Conservation (phyloP, 2,113 vertebrate genomes). For the Brachyhypopomus occidentalis region DNA sequence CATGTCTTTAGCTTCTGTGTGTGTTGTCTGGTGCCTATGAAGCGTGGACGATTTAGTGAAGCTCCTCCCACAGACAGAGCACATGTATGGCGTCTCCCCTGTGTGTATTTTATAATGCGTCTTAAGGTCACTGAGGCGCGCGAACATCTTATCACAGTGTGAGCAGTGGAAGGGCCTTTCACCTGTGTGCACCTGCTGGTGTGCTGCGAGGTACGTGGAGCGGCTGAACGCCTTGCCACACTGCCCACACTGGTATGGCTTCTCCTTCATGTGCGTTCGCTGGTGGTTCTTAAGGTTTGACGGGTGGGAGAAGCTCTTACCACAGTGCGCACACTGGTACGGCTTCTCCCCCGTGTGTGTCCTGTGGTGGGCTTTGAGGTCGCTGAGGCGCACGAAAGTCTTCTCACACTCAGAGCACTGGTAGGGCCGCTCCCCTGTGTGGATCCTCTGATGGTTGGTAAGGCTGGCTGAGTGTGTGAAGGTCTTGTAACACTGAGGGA, state of each 20-base stretch:
- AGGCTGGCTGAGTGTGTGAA: conserved; percentile 26
- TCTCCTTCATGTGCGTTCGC: neutral
- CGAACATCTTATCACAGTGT: conserved; percentile 15
- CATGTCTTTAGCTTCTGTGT: neutral
- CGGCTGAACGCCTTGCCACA: conserved; percentile 32
- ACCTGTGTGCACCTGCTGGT: conserved; percentile 10
- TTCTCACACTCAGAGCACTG: conserved; percentile 31
- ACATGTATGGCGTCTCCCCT: neutral
- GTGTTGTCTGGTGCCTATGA: conserved; percentile 1
- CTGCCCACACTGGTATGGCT: neutral
- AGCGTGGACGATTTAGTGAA: neutral
- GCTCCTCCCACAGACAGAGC: neutral
- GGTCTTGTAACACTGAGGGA: conserved; percentile 25
- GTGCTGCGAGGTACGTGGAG: conserved; percentile 22
- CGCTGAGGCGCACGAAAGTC: neutral
- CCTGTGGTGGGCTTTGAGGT: conserved; percentile 3
- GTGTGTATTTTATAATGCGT: conserved; percentile 23
- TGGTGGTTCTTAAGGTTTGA: neutral
- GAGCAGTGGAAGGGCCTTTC: neutral
- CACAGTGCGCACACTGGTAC: neutral
- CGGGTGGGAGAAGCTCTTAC: neutral
- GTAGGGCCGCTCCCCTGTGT: neutral
- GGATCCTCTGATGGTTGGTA: conserved; percentile 25
- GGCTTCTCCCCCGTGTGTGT: neutral
- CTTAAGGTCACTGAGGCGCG: conserved; percentile 9